A percentile compares a stretch with the other conserved stretches of the same genome.
Conservation (phyloP, 1,140 invertebrate genomes). For the Pogonus chalceus region DNA sequence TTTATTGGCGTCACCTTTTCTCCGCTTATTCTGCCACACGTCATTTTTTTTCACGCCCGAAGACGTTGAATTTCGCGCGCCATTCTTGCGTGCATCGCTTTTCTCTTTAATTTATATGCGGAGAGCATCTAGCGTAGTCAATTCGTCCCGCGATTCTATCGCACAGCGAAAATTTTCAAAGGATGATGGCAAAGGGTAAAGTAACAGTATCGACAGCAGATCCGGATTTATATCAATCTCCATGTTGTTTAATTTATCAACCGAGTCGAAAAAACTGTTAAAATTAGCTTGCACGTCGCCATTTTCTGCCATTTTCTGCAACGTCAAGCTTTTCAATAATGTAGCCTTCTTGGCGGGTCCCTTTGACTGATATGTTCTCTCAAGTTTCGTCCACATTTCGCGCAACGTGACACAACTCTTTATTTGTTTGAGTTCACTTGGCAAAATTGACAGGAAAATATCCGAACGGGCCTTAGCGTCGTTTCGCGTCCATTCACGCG, state of each 20-base stretch:
- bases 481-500: slow-evolving; percentile 3
- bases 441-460: slow-evolving; percentile 18
- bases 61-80: no score
- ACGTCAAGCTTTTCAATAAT: slow-evolving; percentile 13
- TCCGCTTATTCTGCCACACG: no score
- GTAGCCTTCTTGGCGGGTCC: slow-evolving; percentile 18
- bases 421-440: slow-evolving; percentile 16
- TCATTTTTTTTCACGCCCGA: slow-evolving; percentile 13
- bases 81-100: no score
- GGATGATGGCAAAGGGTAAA: slow-evolving; percentile 23
- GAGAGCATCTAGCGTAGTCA: slow-evolving; percentile 22
- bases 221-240: slow-evolving; percentile 19
- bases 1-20: no score
- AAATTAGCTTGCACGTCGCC: slow-evolving; percentile 21
- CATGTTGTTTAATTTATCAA: slow-evolving; percentile 22
- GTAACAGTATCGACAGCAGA: slow-evolving; percentile 22
- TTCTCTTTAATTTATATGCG: slow-evolving; percentile 30
- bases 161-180: slow-evolving; percentile 28
- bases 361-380: slow-evolving; percentile 18
- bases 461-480: slow-evolving; percentile 15
- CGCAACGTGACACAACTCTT: slow-evolving; percentile 16
- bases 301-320: slow-evolving; percentile 20
- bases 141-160: slow-evolving; percentile 28
- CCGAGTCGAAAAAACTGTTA: slow-evolving; percentile 19
- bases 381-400: slow-evolving; percentile 21